A percentile compares a stretch with the other conserved stretches of the same genome.
These are phyloP conservation scores for Actias luna DNA, from an alignment of 2,888 invertebrate genomes.

Conservation along the genomic window DNA sequence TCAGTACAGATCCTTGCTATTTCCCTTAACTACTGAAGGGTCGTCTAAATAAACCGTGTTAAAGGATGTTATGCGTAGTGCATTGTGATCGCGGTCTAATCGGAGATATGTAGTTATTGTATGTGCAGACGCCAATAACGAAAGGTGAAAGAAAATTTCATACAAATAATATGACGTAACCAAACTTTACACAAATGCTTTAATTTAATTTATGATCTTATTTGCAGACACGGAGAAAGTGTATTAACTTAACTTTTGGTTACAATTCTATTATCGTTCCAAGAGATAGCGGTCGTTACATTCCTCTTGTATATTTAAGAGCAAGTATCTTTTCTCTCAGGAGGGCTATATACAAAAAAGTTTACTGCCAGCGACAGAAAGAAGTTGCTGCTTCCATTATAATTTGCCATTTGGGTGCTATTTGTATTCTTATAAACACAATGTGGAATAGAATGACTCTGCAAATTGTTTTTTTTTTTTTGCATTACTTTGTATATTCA, in stretches of 20 bases:
- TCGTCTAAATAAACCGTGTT: too few relatives aligned
- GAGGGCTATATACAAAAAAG: slow-evolving; percentile 6
- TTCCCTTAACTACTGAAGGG: too few relatives aligned
- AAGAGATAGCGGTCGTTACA: background rate
- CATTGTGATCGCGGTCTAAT: too few relatives aligned
- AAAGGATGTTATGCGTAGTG: too few relatives aligned
- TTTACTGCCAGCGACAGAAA: background rate
- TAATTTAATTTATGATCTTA: background rate
- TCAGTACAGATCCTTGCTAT: too few relatives aligned
- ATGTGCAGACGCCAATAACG: too few relatives aligned
- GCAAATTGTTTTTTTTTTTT: background rate
- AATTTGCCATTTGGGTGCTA: slow-evolving; percentile 7
- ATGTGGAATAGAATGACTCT: slow-evolving; percentile 15
- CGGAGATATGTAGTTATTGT: too few relatives aligned
- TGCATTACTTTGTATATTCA: too few relatives aligned
- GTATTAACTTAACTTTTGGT: background rate
- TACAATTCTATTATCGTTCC: background rate
- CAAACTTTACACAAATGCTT: too few relatives aligned
- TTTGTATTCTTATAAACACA: slow-evolving; percentile 18
- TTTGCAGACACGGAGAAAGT: background rate
- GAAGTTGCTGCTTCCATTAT: slow-evolving; percentile 10
- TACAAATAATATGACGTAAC: background rate
- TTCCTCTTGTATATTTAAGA: background rate
- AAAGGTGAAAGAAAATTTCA: too few relatives aligned
- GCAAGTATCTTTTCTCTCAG: background rate